These are phyloP conservation scores for Porites evermanni DNA, from an alignment of 92 coral and sea anemone genomes.

Conservation along the genomic window DNA sequence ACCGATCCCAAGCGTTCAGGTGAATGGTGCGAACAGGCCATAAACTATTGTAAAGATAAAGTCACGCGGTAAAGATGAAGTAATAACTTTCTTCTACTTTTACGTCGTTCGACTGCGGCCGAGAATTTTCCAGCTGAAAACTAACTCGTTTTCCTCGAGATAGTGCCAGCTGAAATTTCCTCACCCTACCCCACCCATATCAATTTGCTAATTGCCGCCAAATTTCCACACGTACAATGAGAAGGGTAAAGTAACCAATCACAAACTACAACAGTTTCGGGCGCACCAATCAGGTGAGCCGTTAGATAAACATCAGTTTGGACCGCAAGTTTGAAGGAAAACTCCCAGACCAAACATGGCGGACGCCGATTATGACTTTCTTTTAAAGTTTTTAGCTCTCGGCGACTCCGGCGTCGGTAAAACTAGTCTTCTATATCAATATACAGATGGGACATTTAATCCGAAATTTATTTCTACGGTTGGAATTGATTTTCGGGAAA, in stretches of 20 bases:
- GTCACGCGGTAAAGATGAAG: no score
- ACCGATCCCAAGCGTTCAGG: no score
- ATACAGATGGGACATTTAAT: conserved; percentile 90
- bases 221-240: conserved; percentile 12
- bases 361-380: conserved; percentile 93
- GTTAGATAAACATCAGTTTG: conserved; percentile 67
- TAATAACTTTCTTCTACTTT: no score
- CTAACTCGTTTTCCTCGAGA: no score
- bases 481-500: conserved; percentile 98
- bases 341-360: conserved; percentile 81
- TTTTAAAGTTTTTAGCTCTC: conserved; percentile 92
- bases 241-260: conserved; percentile 24
- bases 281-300: conserved; percentile 69
- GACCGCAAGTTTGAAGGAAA: conserved; percentile 66
- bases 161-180: neutral
- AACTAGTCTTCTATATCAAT: conserved; percentile 92
- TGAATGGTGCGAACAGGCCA: no score
- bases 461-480: conserved; percentile 99
- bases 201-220: conserved; percentile 33
- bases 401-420: conserved; percentile 99
- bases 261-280: neutral
- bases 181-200: conserved; percentile 23
- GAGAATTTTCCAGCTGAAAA: no score
- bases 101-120: no score
- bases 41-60: no score